Conservation (phyloP, 2,888 invertebrate genomes). For the Proisotoma minuta region DNA sequence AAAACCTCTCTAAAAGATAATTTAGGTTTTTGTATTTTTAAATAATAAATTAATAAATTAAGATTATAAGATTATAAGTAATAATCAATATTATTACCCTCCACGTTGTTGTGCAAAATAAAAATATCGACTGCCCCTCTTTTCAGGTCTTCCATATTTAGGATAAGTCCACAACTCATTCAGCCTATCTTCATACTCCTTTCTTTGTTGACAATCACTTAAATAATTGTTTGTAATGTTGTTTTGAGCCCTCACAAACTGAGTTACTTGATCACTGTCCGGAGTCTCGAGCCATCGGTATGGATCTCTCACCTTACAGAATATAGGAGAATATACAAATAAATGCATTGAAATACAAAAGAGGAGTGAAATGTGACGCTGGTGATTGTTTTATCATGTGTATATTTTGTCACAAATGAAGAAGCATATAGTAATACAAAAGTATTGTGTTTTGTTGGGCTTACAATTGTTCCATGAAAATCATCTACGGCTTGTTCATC, state of each 20-base stretch:
- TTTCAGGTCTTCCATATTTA: slow-evolving; percentile 33
- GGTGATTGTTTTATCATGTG: neutral
- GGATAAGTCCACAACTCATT: slow-evolving; percentile 33
- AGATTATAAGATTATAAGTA: neutral
- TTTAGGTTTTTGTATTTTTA: neutral
- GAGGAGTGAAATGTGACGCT: neutral
- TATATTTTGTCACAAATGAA: no score
- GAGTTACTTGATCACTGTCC: slow-evolving; percentile 36
- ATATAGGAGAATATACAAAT: neutral
- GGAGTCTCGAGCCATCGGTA: slow-evolving; percentile 44
- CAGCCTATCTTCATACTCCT: slow-evolving; percentile 26
- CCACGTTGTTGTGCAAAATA: slow-evolving; percentile 54
- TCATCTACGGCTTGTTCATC: slow-evolving; percentile 73
- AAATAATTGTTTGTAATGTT: slow-evolving; percentile 34
- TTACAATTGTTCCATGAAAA: slow-evolving; percentile 76
- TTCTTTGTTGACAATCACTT: slow-evolving; percentile 24
- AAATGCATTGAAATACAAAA: neutral
- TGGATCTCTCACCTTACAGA: slow-evolving; percentile 60
- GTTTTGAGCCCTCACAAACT: slow-evolving; percentile 42
- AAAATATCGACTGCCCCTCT: slow-evolving; percentile 33
- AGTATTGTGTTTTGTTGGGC: slow-evolving; percentile 39
- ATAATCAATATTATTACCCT: slow-evolving; percentile 16
- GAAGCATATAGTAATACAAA: neutral
- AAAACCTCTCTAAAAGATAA: slow-evolving; percentile 62
- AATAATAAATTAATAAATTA: no score